These are phyloP conservation scores for Petrocephalus schoutedeni DNA, from an alignment of 2,797 vertebrate species.

Conservation along the genomic window DNA sequence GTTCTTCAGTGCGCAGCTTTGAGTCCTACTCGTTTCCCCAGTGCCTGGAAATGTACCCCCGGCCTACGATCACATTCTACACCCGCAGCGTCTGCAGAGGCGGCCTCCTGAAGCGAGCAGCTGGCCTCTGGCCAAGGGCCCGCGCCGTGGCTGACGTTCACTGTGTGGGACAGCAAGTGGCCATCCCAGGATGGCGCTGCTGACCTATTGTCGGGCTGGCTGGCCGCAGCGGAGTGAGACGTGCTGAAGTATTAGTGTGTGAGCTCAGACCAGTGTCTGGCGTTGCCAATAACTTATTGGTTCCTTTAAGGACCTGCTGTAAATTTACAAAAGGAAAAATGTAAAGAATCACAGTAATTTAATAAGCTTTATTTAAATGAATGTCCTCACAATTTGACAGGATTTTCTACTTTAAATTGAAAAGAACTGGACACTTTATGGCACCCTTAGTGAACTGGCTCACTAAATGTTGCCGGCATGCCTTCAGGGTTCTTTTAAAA, in stretches of 20 bases:
- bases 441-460: neutral
- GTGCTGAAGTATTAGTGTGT: neutral
- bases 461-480: neutral
- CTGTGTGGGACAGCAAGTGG: neutral
- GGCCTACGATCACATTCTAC: neutral
- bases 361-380: constrained; percentile 10
- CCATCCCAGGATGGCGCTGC: neutral
- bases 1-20: neutral
- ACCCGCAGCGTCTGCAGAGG: neutral
- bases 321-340: neutral
- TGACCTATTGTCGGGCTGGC: neutral
- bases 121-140: neutral
- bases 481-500: neutral
- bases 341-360: neutral
- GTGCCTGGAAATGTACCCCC: neutral
- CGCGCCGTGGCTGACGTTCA: neutral
- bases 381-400: neutral
- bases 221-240: neutral
- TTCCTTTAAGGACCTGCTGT: neutral
- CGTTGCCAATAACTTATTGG: constrained; percentile 5
- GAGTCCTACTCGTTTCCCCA: neutral
- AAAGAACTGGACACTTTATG: neutral
- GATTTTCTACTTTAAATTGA: constrained; percentile 1
- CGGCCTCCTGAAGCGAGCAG: neutral
- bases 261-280: neutral